Percentiles rank a stretch among this genome's conserved stretches.
These are phyloP conservation scores for Brachypterus glaber DNA, from an alignment of 2,888 invertebrate species.

Conservation along the genomic window DNA sequence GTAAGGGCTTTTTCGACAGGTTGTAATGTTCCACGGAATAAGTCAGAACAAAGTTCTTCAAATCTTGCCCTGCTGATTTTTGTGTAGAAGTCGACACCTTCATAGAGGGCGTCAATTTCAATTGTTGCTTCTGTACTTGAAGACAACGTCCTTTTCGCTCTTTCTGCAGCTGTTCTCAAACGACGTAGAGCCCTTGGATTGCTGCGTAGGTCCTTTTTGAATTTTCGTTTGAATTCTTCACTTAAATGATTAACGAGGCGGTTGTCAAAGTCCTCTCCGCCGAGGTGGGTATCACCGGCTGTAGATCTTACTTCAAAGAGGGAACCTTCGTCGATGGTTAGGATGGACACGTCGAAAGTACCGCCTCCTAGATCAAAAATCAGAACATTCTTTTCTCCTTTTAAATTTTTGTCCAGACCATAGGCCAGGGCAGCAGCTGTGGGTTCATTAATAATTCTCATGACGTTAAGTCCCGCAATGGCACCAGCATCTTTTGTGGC, in stretches of 20 bases:
- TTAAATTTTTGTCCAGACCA: constrained; percentile 40
- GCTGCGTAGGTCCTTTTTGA: constrained; percentile 55
- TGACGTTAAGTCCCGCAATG: constrained; percentile 57
- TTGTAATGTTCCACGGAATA: constrained; percentile 58
- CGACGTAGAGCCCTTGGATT: constrained; percentile 55
- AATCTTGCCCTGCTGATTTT: constrained; percentile 65
- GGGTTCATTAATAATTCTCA: constrained; percentile 54
- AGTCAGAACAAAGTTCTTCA: constrained; percentile 62
- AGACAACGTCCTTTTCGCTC: constrained; percentile 67
- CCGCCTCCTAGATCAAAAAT: constrained; percentile 50
- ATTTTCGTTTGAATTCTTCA: constrained; percentile 63
- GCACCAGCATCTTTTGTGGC: constrained; percentile 77
- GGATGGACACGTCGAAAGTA: constrained; percentile 58
- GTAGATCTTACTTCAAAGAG: constrained; percentile 48
- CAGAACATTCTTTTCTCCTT: constrained; percentile 31
- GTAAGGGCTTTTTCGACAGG: constrained; percentile 67
- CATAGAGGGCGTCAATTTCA: constrained; percentile 66
- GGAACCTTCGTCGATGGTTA: constrained; percentile 53
- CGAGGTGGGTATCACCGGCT: constrained; percentile 46
- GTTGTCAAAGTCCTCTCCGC: constrained; percentile 46
- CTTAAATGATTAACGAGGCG: constrained; percentile 54
- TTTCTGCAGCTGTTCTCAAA: constrained; percentile 65
- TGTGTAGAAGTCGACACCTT: constrained; percentile 65
- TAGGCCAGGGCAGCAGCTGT: constrained; percentile 42
- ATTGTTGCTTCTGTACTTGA: constrained; percentile 67